Conservation (phyloP, 1,140 invertebrate species). For the Neuroterus valhalla region DNA sequence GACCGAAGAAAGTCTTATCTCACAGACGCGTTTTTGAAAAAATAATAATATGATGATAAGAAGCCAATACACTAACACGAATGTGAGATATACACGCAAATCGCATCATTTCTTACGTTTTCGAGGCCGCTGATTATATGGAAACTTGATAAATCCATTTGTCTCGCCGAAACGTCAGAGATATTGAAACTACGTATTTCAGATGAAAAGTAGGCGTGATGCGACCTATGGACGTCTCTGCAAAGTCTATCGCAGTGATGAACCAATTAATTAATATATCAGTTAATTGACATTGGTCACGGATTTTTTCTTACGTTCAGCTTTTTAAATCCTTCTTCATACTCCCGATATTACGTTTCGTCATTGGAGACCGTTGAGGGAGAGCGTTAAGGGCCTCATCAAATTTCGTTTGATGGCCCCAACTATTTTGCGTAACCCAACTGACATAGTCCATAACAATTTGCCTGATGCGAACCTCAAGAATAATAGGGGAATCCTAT, state of each 20-base stretch:
- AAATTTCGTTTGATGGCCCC: too few relatives aligned
- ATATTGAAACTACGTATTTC: neutral
- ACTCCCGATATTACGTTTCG: too few relatives aligned
- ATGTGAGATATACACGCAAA: neutral
- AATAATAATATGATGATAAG: neutral
- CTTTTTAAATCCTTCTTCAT: too few relatives aligned
- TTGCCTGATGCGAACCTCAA: too few relatives aligned
- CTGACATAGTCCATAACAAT: too few relatives aligned
- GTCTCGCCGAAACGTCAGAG: neutral
- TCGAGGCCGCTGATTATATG: neutral
- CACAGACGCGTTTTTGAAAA: neutral
- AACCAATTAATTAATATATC: slow-evolving; percentile 15
- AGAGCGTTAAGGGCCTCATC: too few relatives aligned
- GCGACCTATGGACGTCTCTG: neutral
- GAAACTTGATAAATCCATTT: neutral
- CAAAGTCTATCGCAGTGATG: neutral
- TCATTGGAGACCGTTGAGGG: too few relatives aligned
- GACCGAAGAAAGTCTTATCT: slow-evolving; percentile 1
- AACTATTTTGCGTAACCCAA: too few relatives aligned
- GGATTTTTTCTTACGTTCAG: neutral
- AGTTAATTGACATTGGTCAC: slow-evolving; percentile 4
- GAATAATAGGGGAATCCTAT: too few relatives aligned
- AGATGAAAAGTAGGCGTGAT: slow-evolving; percentile 4
- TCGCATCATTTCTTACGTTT: neutral
- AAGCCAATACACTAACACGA: neutral